A percentile compares a stretch with the other conserved stretches of the same genome.
Conservation (phyloP, 2,888 invertebrate genomes). For the Brachyptera risi region DNA sequence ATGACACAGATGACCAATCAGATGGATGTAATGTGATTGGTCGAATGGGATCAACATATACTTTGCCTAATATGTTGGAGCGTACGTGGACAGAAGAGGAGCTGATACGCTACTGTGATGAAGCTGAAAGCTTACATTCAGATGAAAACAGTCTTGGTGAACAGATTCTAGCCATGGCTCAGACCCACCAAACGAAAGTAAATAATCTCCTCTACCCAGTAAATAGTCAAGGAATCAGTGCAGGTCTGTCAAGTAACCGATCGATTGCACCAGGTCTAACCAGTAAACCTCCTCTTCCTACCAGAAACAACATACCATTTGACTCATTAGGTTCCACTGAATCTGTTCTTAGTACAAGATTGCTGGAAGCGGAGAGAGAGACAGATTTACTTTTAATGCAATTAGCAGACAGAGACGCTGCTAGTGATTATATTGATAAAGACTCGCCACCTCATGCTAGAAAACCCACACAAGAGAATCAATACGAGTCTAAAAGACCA, state of each 20-base stretch:
- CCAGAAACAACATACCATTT: conserved; percentile 24
- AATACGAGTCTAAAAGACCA: neutral
- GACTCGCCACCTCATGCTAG: no score
- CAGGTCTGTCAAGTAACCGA: conserved; percentile 19
- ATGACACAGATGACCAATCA: no score
- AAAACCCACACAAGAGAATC: no score
- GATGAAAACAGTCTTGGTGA: conserved; percentile 26
- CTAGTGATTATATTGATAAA: neutral
- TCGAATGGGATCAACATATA: no score
- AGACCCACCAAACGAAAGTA: neutral
- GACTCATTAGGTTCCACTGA: conserved; percentile 18
- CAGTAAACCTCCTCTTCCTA: conserved; percentile 37
- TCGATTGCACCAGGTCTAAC: conserved; percentile 37
- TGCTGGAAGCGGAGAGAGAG: conserved; percentile 20
- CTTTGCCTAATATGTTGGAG: conserved; percentile 20
- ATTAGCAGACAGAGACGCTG: conserved; percentile 10
- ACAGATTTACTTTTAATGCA: conserved; percentile 19
- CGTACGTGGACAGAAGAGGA: conserved; percentile 26
- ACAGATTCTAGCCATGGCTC: conserved; percentile 25
- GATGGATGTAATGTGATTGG: no score
- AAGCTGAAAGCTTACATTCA: conserved; percentile 19
- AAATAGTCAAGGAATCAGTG: neutral
- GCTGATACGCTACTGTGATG: conserved; percentile 23
- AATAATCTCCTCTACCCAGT: neutral
- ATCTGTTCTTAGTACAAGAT: neutral